These are phyloP conservation scores for Clarias pachynema DNA, from an alignment of 2,797 vertebrate species.

Conservation along the genomic window DNA sequence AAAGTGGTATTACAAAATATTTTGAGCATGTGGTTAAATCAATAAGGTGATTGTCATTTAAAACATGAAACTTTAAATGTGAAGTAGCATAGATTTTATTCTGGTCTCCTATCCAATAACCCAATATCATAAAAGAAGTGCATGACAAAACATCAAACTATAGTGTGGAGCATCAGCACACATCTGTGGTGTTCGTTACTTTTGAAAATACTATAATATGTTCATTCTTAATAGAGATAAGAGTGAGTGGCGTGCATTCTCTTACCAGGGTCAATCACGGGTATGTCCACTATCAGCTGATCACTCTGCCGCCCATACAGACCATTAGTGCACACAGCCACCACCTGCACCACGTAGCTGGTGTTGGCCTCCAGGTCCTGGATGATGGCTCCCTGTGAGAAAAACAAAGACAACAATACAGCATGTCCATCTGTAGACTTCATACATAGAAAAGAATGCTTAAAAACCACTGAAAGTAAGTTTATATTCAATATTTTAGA, in stretches of 20 bases:
- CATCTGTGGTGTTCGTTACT: neutral
- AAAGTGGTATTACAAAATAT: neutral
- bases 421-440: neutral
- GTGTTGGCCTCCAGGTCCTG: slow-evolving; percentile 86
- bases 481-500: neutral
- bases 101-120: neutral
- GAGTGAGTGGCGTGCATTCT: slow-evolving; percentile 52
- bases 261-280: slow-evolving; percentile 87
- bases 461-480: neutral
- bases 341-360: slow-evolving; percentile 91
- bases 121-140: neutral
- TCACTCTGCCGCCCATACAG: slow-evolving; percentile 89
- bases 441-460: neutral
- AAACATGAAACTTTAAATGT: slow-evolving; percentile 2
- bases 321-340: slow-evolving; percentile 90
- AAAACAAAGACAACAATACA: neutral
- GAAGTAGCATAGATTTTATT: neutral
- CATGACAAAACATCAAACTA: slow-evolving; percentile 45
- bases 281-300: slow-evolving; percentile 84
- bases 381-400: slow-evolving; percentile 89
- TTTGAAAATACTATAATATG: neutral
- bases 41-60: slow-evolving; percentile 18
- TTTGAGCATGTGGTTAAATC: neutral
- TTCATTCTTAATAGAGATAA: slow-evolving; percentile 45
- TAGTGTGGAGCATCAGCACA: slow-evolving; percentile 17